Conservation (phyloP, 2,113 vertebrate genomes). For the Brachyhypopomus occidentalis region DNA sequence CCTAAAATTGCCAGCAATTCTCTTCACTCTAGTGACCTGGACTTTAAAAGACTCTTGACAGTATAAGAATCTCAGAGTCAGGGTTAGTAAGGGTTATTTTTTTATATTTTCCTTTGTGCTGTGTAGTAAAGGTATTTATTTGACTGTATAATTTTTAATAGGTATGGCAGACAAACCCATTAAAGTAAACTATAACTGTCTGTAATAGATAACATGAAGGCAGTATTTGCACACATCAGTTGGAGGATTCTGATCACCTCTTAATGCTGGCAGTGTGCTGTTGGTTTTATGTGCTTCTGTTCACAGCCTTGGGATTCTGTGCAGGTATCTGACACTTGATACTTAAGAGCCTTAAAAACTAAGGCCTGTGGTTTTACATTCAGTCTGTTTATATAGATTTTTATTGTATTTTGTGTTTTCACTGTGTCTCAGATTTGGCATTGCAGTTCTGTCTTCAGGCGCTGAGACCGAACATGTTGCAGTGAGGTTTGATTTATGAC, state of each 20-base stretch:
- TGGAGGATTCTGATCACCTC: slow-evolving; percentile 4
- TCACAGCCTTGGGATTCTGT: background rate
- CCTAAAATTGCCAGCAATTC: background rate
- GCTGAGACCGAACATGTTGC: background rate
- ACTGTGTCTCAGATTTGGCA: slow-evolving; percentile 15
- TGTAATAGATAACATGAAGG: background rate
- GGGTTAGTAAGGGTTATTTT: too few relatives aligned
- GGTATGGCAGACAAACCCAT: too few relatives aligned
- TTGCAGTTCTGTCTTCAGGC: background rate
- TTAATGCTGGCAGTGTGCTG: background rate
- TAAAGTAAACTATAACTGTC: too few relatives aligned
- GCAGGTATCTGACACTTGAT: slow-evolving; percentile 5
- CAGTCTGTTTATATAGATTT: background rate
- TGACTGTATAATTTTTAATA: too few relatives aligned
- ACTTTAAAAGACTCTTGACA: background rate
- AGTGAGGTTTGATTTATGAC: slow-evolving; percentile 19
- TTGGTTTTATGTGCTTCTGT: slow-evolving; percentile 9
- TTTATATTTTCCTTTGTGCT: too few relatives aligned
- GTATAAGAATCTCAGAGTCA: background rate
- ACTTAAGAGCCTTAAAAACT: slow-evolving; percentile 9
- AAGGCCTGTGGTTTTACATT: background rate
- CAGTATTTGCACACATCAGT: slow-evolving; percentile 14
- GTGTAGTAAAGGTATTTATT: too few relatives aligned
- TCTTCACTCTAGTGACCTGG: background rate
- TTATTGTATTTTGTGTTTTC: background rate